Evolutionary conservation across 2,113 vertebrate species (phyloP), one percentile per base, ranked within the genome.

Genomic region (Hyaena hyaena): DNA sequence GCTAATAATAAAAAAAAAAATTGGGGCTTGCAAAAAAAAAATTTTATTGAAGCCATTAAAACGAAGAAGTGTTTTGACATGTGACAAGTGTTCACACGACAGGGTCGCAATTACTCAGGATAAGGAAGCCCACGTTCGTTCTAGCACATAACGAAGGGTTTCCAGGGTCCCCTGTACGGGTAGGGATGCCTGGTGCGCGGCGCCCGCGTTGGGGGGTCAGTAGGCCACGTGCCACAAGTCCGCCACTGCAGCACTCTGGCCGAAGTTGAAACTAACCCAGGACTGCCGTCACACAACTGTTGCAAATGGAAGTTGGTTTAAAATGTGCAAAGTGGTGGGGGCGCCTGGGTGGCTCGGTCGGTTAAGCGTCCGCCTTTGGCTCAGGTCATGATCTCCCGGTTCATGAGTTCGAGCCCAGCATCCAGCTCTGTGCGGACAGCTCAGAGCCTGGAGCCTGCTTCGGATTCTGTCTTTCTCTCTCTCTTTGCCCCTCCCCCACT

Each of bases 41-140:
- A 17, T 69, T 86, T 66, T 80, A 93, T 69, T 24, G 63, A 96
- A 96, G 39, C 79, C n/a, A 73, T 95, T 93, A 95, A 95, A 87
- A 81, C 53, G 68, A 89, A 82, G 53, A 93, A 69, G 31, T 92
- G 73, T 77, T 96, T 95, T 95, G 89, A 96, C 76, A 90, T 80
- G 86, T 48, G 68, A 83, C 55, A 84, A 31, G 58, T 45, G 15
- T 53, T 74, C 86, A 74, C 39, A 86, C 1, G 33, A 68, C 12
- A 28, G 35, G 68, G 39, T 74, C 8, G 0, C 66, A 79, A 71
- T 93, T 39, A 68, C 74, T 95, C 55, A 61, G 58, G 26, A 82
- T n/a, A 58, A 90, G 77, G 90, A 88, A 90, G 43, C 35, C 33
- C 61, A 12, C 58, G 31, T 1, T 21, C 21, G 0, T n/a, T 35